Evolutionary conservation across 2,888 invertebrate species (phyloP).

Genomic region (Belgica antarctica): DNA sequence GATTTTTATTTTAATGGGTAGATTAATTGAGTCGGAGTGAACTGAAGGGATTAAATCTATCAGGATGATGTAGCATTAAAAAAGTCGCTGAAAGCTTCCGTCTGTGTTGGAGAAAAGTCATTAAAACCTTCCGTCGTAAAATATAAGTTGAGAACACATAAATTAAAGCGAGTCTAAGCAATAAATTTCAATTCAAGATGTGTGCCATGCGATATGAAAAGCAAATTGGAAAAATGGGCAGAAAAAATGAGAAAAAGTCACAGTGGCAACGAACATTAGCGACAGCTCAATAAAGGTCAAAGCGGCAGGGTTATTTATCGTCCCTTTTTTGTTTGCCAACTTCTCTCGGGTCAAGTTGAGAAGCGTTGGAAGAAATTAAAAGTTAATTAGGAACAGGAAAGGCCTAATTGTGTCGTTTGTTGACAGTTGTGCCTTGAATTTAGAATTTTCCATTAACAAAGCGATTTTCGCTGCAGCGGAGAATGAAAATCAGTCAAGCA

Average conservation of each 20-base stretch:
- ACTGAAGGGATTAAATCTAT: not conserved
- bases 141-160: not conserved
- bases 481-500: too few relatives aligned
- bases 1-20: too few relatives aligned
- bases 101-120: not conserved
- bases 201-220: not conserved
- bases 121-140: not conserved
- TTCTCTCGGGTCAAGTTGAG: not conserved
- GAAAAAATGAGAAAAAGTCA: too few relatives aligned
- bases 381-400: slow-evolving; percentile 1
- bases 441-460: too few relatives aligned
- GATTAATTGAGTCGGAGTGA: not conserved
- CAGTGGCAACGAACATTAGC: slow-evolving; percentile 9
- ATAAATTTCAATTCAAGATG: slow-evolving; percentile 22
- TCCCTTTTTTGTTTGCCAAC: not conserved
- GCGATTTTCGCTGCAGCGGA: too few relatives aligned
- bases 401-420: slow-evolving; percentile 8
- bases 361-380: slow-evolving; percentile 5
- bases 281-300: slow-evolving; percentile 3
- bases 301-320: slow-evolving; percentile 8
- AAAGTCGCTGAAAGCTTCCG: not conserved
- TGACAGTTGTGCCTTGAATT: not conserved
- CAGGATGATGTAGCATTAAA: not conserved
- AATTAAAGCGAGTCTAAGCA: not conserved
- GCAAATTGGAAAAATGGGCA: too few relatives aligned